Conservation (phyloP, 2,113 vertebrate species). For the Cettia cetti region DNA sequence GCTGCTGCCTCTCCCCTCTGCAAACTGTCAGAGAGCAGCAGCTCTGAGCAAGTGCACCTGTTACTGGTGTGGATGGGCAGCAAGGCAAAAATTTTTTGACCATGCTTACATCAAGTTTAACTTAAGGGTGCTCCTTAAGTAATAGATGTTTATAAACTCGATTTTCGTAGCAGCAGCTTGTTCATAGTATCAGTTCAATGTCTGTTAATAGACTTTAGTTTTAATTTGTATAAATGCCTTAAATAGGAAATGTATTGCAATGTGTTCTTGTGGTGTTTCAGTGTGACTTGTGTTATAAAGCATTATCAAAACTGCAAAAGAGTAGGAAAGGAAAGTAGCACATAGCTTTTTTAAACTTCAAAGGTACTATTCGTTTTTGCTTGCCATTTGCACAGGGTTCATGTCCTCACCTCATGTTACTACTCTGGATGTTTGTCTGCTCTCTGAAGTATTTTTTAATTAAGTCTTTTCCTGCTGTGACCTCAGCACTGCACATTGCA, state of each 20-base stretch:
- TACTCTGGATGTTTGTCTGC: fast-evolving
- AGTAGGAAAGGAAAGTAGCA: background rate
- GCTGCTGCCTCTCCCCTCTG: background rate
- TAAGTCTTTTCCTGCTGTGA: background rate
- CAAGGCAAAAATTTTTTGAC: background rate
- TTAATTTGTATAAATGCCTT: background rate
- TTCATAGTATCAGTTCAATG: background rate
- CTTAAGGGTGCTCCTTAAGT: fast-evolving
- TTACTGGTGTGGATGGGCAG: background rate
- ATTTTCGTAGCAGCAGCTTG: background rate
- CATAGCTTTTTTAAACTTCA: background rate
- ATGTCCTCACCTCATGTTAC: background rate
- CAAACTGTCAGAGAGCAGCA: background rate
- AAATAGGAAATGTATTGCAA: background rate
- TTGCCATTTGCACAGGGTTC: background rate
- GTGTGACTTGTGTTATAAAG: background rate
- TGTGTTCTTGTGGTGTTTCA: background rate
- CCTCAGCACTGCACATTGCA: background rate
- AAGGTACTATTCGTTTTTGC: background rate
- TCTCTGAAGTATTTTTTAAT: background rate
- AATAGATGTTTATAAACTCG: background rate
- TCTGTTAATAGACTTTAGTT: background rate
- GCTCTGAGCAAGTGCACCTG: background rate
- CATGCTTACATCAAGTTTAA: background rate
- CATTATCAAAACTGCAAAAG: background rate